Evolutionary conservation across 2,888 invertebrate species (phyloP).

Genomic region (Calameuta idolon): DNA sequence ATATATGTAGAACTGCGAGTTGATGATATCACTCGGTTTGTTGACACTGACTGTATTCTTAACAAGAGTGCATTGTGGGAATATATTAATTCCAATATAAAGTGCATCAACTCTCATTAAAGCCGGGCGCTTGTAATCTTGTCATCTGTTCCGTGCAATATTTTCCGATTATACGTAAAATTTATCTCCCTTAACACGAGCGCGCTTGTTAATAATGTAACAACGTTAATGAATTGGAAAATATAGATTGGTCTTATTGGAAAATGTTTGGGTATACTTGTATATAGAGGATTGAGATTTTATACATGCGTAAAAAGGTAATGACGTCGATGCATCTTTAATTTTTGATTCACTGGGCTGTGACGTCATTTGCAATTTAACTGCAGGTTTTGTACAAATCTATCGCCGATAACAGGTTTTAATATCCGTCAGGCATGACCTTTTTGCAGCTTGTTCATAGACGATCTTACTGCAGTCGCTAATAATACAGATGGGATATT

Average conservation of each 20-base stretch:
- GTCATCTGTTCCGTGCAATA: background rate
- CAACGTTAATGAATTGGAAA: background rate
- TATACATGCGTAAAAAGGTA: background rate
- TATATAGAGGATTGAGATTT: background rate
- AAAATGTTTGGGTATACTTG: background rate
- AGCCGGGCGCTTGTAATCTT: background rate
- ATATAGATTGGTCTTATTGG: background rate
- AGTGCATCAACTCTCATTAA: conserved; percentile 12
- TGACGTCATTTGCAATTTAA: background rate
- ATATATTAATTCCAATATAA: conserved; percentile 31
- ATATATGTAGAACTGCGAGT: conserved; percentile 16
- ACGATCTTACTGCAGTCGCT: background rate
- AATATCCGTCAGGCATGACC: background rate
- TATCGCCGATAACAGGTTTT: background rate
- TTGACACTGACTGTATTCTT: conserved; percentile 23
- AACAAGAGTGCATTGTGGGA: conserved; percentile 11
- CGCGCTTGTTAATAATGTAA: background rate
- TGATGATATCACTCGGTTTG: conserved; percentile 39
- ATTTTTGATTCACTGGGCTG: background rate
- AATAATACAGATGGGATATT: background rate
- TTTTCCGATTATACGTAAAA: background rate
- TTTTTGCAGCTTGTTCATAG: background rate
- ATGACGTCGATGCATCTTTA: background rate
- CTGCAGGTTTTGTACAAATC: background rate
- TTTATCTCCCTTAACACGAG: background rate